Evolutionary conservation across 2,113 vertebrate genomes (phyloP).

Genomic region (Sciurus niger): DNA sequence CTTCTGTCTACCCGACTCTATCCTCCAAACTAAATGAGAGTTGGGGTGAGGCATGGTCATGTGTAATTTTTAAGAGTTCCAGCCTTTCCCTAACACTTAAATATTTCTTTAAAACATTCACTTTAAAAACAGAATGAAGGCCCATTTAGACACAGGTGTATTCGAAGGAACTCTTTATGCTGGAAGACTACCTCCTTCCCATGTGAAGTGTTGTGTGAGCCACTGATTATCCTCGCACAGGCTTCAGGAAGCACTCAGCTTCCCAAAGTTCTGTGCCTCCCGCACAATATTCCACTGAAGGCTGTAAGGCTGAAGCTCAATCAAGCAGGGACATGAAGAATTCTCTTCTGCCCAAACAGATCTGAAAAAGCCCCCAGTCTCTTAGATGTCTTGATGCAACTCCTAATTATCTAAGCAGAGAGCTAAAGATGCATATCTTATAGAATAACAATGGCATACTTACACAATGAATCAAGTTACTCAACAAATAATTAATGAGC

Average conservation of each 20-base stretch:
- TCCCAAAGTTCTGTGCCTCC: not conserved
- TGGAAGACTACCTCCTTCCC: not conserved
- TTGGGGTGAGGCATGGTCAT: not conserved
- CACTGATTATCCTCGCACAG: not conserved
- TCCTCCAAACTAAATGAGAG: not conserved
- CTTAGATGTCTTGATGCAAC: not conserved
- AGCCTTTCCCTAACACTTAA: not conserved
- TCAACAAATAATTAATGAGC: not conserved
- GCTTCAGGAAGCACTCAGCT: not conserved
- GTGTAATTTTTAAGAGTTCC: not conserved
- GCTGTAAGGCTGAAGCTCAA: not conserved
- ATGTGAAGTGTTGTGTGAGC: not conserved
- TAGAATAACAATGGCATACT: not conserved
- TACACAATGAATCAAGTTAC: not conserved
- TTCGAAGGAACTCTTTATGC: not conserved
- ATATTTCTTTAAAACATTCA: not conserved
- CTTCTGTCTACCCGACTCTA: not conserved
- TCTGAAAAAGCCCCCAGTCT: not conserved
- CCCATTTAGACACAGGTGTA: not conserved
- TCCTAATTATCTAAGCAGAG: not conserved
- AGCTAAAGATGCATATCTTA: not conserved
- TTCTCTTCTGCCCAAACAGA: not conserved
- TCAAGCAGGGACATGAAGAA: not conserved
- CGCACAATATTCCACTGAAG: not conserved
- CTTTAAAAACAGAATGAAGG: slow-evolving; percentile 21